Conservation (phyloP, 2,888 invertebrate species). For the Watsonalla cultraria region DNA sequence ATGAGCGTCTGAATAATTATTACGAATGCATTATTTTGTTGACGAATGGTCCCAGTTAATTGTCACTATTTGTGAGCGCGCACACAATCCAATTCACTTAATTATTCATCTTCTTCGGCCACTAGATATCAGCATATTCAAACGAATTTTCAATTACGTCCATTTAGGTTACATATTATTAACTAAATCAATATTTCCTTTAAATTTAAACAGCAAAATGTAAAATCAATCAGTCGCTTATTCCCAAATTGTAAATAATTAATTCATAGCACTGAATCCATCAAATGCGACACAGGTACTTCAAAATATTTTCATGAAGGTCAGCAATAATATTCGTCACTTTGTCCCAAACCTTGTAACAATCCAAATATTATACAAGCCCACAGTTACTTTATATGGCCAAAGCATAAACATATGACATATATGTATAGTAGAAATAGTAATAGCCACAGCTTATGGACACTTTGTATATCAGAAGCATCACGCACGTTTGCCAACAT, state of each 20-base stretch:
- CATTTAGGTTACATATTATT: neutral
- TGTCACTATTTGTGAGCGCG: slow-evolving; percentile 16
- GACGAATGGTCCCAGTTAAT: slow-evolving; percentile 34
- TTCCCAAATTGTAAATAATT: neutral
- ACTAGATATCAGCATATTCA: neutral
- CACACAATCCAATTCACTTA: slow-evolving; percentile 15
- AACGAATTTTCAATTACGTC: neutral
- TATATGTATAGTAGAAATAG: too few relatives aligned
- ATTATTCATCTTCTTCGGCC: slow-evolving; percentile 5
- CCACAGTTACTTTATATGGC: too few relatives aligned
- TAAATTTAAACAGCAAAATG: neutral
- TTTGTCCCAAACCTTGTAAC: too few relatives aligned
- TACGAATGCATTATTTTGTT: slow-evolving; percentile 35
- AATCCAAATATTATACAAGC: too few relatives aligned
- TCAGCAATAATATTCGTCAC: too few relatives aligned
- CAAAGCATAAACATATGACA: too few relatives aligned
- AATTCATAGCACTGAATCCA: too few relatives aligned
- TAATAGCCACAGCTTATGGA: too few relatives aligned
- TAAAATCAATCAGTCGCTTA: neutral
- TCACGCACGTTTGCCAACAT: too few relatives aligned
- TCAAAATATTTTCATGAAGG: too few relatives aligned
- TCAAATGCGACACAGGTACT: too few relatives aligned
- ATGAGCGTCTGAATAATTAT: slow-evolving; percentile 32
- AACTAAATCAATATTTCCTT: neutral
- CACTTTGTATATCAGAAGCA: too few relatives aligned